These are phyloP conservation scores for Sparus aurata DNA, from an alignment of 2,797 vertebrate species.

Conservation along the genomic window DNA sequence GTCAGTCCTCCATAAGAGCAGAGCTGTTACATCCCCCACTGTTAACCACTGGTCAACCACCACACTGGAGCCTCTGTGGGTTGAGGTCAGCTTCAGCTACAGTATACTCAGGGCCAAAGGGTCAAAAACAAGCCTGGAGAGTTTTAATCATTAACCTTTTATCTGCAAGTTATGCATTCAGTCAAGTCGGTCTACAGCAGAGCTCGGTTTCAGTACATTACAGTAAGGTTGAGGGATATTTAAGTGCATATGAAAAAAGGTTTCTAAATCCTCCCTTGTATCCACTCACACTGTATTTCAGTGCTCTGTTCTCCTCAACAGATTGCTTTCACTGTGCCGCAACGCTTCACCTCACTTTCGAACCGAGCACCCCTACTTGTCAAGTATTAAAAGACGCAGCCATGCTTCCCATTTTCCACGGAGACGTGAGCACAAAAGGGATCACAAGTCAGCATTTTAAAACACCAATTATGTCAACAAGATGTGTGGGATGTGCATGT, in stretches of 20 bases:
- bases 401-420: conserved; percentile 1
- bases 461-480: background rate
- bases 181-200: background rate
- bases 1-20: background rate
- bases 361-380: background rate
- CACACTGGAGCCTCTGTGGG: conserved; percentile 6
- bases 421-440: conserved; percentile 5
- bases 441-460: background rate
- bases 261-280: background rate
- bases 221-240: conserved; percentile 15
- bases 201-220: conserved; percentile 19
- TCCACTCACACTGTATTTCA: background rate
- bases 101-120: background rate
- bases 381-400: conserved; percentile 16
- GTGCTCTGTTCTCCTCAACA: background rate
- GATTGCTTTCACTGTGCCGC: background rate
- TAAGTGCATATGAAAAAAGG: conserved; percentile 9
- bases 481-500: background rate
- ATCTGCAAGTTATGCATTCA: conserved; percentile 4
- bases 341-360: conserved; percentile 6
- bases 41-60: conserved; percentile 4
- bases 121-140: conserved; percentile 17
- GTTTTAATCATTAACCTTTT: conserved; percentile 7
- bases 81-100: conserved; percentile 14
- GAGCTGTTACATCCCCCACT: conserved; percentile 8